Base-by-base conservation (phyloP, 1,140 invertebrate species). In the Penaeus vannamei region DNA sequence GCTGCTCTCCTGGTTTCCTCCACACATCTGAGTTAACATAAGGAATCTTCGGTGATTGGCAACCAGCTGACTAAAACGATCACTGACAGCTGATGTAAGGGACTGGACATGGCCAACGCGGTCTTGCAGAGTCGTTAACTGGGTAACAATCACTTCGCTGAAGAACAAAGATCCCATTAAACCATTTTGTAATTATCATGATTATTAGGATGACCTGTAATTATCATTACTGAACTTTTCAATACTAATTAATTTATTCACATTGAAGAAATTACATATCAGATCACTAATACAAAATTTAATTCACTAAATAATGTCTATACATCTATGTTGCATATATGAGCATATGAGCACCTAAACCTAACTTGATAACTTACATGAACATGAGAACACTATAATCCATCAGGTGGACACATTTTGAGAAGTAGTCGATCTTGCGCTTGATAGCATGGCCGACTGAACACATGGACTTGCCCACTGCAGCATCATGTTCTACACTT, bases 401-500 rank as follows among this genome's bases (percentile, higher is more conserved):
- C 20, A 96, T 96, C 1, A 97, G 92, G 91, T 95, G 94, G 91
- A 95, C 96, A 86, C 94, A 94, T 59, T 93, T 92, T 1, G 95
- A 94, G 86, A 95, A 94, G 90, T 94, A 95, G 90, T 97, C 97
- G 46, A 98, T 95, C 90, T 96, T 95, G 87, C 97, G 94, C 92
- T 96, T 96, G 91, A 96, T 96, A 72, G 96, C 96, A 93, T 98
- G 96, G 0, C 96, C 97, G 42, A 98, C 96, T 90, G 96, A 97
- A 92, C 97, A 98, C 66, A 96, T 96, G n/a, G 96, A 94, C 93
- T 98, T 98, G 0, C 97, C 97, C 91, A 97, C 95, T 91, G 95
- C 96, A 10, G 97, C 97, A 93, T 98, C 97, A 92, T 97, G 97
- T 92, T 98, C 97, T 10, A 97, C 96, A 2, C 96, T 96, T 17